Evolutionary conservation across 2,797 vertebrate species (phyloP), one percentile per base, ranked within the genome.

Genomic region (Rhinophrynus dorsalis): DNA sequence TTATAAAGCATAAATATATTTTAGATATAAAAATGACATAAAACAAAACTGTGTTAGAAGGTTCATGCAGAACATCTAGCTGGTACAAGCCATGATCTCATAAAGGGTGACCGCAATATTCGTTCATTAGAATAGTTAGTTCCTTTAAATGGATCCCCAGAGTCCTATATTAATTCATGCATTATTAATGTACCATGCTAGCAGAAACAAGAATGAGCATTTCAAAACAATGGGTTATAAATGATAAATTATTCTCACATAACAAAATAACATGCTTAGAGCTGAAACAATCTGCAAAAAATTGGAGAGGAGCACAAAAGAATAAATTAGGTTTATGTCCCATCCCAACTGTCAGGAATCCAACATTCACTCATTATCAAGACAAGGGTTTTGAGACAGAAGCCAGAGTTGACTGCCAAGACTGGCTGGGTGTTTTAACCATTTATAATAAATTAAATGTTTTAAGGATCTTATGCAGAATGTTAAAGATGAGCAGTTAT

Each of bases 11-110:
- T 38, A 27, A 58, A 38, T 48, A 58, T 20, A 58, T 21, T 37
- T 8, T 13, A 48, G 30, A 32, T 3, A 58, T 48, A 67, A 47
- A 67, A 67, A 26, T 37, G 65, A 55, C 51, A 56, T 56, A 30
- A 65, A 51, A 26, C 24, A n/a, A 54, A 23, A 27, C 44, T 23
- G 26, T 35, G 17, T 33, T 57, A 10, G 1, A 21, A 37, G 30
- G 32, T 44, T 56, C 26, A 15, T n/a, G 20, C 27, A 62, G 59
- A 48, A 35, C 29, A 61, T 55, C 51, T 30, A 30, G 50, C 32
- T n/a, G 6, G 50, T 30, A 40, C 35, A 58, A 67, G 17, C n/a
- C 6, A 20, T 9, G 42, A 48, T 48, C 11, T 40, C 7, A 58
- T 35, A 68, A 51, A 50, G 37, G 12, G 55, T 38, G 66, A 59